phyloP scores from a whole-genome alignment of 1,140 invertebrate genomes.

The Samia ricini region DNA sequence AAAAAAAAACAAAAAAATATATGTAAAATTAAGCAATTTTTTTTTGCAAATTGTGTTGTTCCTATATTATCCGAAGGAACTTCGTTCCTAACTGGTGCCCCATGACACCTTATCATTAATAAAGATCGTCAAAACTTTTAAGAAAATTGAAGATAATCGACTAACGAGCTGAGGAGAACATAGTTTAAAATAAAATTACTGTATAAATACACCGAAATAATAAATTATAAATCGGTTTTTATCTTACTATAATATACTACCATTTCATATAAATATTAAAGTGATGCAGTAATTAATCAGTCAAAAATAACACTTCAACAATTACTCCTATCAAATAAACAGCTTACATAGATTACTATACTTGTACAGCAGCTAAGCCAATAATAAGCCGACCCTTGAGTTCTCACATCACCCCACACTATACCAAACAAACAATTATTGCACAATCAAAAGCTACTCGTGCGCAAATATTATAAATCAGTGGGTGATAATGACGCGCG shows the following conservation, averaged over 20 bases:
- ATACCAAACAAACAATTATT: slow-evolving; percentile 71
- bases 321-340: background rate
- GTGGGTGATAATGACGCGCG: slow-evolving; percentile 50
- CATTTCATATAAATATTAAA: background rate
- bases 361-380: slow-evolving; percentile 43
- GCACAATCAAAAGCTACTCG: slow-evolving; percentile 65
- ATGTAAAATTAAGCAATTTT: too few species aligned
- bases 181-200: too few species aligned
- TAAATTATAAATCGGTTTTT: too few species aligned
- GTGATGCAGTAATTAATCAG: background rate
- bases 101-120: too few species aligned
- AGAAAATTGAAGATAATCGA: too few species aligned
- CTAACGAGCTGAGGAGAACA: too few species aligned
- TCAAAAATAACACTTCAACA: background rate
- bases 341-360: background rate
- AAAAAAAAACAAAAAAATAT: too few species aligned
- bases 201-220: too few species aligned
- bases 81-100: too few species aligned
- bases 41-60: too few species aligned
- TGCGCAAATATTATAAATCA: slow-evolving; percentile 66
- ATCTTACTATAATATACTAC: background rate
- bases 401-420: slow-evolving; percentile 33
- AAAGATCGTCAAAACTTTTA: too few species aligned
- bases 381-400: slow-evolving; percentile 47
- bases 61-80: too few species aligned